These are phyloP conservation scores for Drosophila sp. DNA, from an alignment of 1,140 invertebrate genomes.

Conservation along the genomic window DNA sequence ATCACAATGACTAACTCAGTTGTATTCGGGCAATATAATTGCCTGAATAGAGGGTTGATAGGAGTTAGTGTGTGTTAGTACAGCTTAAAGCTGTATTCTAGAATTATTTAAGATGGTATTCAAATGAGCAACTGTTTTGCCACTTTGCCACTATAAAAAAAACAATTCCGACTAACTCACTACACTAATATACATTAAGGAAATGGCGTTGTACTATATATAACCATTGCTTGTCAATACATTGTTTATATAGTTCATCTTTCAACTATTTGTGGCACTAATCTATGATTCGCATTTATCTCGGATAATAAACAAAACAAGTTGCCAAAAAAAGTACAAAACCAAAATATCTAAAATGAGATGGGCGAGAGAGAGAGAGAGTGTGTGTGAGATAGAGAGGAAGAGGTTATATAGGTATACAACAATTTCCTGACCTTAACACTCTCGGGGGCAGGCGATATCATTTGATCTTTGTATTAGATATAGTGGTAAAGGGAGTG, in stretches of 20 bases:
- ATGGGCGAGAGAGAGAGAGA: neutral
- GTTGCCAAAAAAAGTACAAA: conserved; percentile 36
- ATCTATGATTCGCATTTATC: conserved; percentile 46
- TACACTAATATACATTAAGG: neutral
- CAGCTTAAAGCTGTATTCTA: neutral
- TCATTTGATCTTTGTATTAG: conserved; percentile 14
- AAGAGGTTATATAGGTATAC: conserved; percentile 1
- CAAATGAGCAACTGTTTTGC: neutral
- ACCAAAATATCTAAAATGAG: neutral
- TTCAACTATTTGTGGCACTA: conserved; percentile 42
- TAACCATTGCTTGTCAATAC: conserved; percentile 4
- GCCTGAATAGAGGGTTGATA: too few relatives aligned
- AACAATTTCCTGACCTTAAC: conserved; percentile 32
- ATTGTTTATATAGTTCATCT: conserved; percentile 4
- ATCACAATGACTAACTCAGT: too few relatives aligned
- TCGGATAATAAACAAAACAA: conserved; percentile 51
- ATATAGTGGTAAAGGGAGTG: conserved; percentile 37
- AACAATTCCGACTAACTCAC: neutral
- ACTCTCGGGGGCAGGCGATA: conserved; percentile 20
- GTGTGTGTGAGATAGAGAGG: neutral
- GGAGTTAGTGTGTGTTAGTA: neutral
- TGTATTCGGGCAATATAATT: too few relatives aligned
- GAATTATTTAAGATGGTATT: neutral
- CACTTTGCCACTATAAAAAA: neutral
- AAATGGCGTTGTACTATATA: neutral